These are phyloP conservation scores for Piliocolobus tephrosceles DNA, from an alignment of 2,113 vertebrate species.

Conservation along the genomic window DNA sequence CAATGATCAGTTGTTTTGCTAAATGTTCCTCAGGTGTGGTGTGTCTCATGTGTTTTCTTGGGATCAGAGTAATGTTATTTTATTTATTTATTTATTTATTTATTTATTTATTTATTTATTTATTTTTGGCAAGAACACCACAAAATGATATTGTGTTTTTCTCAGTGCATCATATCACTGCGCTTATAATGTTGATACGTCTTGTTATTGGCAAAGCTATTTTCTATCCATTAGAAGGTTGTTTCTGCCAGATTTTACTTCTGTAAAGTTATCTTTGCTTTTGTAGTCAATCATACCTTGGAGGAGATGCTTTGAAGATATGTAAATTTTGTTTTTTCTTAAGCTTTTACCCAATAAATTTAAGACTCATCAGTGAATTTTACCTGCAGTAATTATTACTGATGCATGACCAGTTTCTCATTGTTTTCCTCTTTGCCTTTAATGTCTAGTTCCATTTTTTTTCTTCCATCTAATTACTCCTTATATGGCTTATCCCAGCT, in stretches of 20 bases:
- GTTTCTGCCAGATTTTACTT: neutral
- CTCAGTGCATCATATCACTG: neutral
- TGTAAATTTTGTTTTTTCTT: neutral
- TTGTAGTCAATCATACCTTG: neutral
- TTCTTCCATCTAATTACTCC: neutral
- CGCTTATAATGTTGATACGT: neutral
- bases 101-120: neutral
- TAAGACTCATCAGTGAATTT: neutral
- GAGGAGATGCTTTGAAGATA: neutral
- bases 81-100: no score
- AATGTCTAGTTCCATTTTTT: neutral
- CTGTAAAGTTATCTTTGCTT: neutral
- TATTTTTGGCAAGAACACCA: neutral
- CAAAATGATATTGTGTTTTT: neutral
- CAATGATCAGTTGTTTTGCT: neutral
- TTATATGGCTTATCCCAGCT: neutral
- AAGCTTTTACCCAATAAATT: neutral
- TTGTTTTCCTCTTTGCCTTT: neutral
- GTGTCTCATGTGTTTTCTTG: neutral
- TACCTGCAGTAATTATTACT: neutral
- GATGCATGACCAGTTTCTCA: neutral
- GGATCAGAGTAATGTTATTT: neutral
- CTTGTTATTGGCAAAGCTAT: neutral
- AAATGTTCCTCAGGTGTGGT: neutral
- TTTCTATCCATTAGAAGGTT: neutral